Evolutionary conservation across 2,888 invertebrate species (phyloP).

Genomic region (Mycogona germanica): DNA sequence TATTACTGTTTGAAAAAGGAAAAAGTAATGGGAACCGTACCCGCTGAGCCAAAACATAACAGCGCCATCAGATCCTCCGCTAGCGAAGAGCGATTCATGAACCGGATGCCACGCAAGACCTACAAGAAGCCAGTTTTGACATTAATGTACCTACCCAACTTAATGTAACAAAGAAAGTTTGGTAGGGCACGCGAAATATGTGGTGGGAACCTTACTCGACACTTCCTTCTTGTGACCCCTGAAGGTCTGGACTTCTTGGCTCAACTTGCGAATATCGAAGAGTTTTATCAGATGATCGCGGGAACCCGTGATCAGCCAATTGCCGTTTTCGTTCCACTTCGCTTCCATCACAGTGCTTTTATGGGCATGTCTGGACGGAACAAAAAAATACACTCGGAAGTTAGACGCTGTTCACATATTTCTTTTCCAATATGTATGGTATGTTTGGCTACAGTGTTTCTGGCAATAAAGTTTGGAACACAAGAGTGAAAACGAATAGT

Average conservation of each 20-base stretch:
- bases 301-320: constrained; percentile 98
- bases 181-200: no score
- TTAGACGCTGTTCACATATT: no score
- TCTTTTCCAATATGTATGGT: no score
- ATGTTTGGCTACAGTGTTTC: no score
- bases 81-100: constrained; percentile 93
- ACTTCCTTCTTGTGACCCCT: constrained; percentile 99
- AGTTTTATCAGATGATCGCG: constrained; percentile 93
- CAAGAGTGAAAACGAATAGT: no score
- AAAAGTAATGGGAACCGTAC: constrained; percentile 39
- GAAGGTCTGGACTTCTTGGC: constrained; percentile 91
- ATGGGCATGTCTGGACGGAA: constrained; percentile 68
- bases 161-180: no score
- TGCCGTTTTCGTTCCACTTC: constrained; percentile 98
- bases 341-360: constrained; percentile 99
- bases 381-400: neutral
- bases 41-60: constrained; percentile 99
- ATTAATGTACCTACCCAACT: no score
- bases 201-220: constrained; percentile 52
- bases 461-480: no score
- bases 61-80: constrained; percentile 97
- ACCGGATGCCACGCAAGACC: constrained; percentile 86
- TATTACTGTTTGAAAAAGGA: neutral
- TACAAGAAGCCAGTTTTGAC: constrained; percentile 2
- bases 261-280: constrained; percentile 93